Evolutionary conservation across 2,888 invertebrate species (phyloP).

Genomic region (Conomelus anceps): DNA sequence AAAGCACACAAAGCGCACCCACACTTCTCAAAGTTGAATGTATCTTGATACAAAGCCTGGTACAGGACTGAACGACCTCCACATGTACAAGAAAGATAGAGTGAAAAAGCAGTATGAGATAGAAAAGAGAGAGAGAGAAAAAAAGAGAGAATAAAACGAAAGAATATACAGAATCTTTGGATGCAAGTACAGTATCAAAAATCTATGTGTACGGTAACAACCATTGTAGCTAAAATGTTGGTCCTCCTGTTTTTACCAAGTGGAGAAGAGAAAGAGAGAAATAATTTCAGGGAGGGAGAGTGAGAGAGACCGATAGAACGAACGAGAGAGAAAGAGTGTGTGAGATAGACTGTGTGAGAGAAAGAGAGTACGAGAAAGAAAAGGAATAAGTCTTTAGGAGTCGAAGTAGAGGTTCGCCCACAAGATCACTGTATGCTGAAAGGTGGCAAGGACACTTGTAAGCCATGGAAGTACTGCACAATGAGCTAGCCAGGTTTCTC

Average conservation of each 20-base stretch:
- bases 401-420: no score
- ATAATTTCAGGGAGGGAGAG: not conserved
- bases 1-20: not conserved
- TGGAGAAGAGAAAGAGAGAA: not conserved
- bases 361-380: no score
- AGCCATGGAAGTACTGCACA: not conserved
- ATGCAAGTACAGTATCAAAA: no score
- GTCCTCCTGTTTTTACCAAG: no score
- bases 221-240: no score
- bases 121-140: not conserved
- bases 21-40: not conserved
- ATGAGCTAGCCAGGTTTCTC: not conserved
- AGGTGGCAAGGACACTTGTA: not conserved
- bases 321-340: not conserved
- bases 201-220: no score
- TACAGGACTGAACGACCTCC: not conserved
- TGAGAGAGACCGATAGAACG: not conserved
- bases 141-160: not conserved
- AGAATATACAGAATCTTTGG: not conserved
- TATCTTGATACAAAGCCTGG: not conserved
- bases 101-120: not conserved
- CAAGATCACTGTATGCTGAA: not conserved
- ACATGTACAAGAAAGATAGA: not conserved
- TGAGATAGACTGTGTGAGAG: no score
- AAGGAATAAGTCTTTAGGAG: no score